Conservation (phyloP, 2,888 invertebrate genomes). For the Gasteruption jaculator region DNA sequence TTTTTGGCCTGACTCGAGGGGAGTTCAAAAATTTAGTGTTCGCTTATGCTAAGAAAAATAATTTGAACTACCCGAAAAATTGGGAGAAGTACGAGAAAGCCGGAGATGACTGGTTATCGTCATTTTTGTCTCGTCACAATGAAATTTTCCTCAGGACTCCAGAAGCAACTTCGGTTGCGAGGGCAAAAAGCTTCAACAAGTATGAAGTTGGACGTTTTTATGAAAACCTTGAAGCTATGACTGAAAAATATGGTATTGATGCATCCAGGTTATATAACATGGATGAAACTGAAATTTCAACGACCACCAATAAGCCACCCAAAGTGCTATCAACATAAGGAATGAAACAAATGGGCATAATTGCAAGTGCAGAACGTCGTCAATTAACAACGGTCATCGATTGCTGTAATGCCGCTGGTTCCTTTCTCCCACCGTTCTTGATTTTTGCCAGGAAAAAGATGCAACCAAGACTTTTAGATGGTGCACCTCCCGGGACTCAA, state of each 20-base stretch:
- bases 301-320: slow-evolving; percentile 22
- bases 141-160: slow-evolving; percentile 21
- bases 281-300: slow-evolving; percentile 19
- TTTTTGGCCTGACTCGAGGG: too few relatives aligned
- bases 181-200: slow-evolving; percentile 21
- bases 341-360: slow-evolving; percentile 34
- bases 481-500: slow-evolving; percentile 27
- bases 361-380: slow-evolving; percentile 30
- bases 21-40: too few relatives aligned
- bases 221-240: too few relatives aligned
- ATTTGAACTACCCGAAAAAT: too few relatives aligned
- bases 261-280: slow-evolving; percentile 20
- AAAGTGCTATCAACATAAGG: slow-evolving; percentile 44
- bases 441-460: slow-evolving; percentile 36
- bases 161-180: slow-evolving; percentile 19
- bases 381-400: slow-evolving; percentile 23
- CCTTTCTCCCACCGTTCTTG: slow-evolving; percentile 36
- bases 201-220: too few relatives aligned
- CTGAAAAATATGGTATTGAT: too few relatives aligned
- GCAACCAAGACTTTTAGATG: slow-evolving; percentile 26
- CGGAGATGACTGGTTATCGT: slow-evolving; percentile 5
- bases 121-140: slow-evolving; percentile 24
- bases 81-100: slow-evolving; percentile 3
- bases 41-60: too few relatives aligned
- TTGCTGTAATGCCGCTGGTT: slow-evolving; percentile 28